Percentiles rank a stretch among this genome's conserved stretches.
phyloP scores from a whole-genome alignment of 1,140 invertebrate species.

The Heterodera carotae region DNA sequence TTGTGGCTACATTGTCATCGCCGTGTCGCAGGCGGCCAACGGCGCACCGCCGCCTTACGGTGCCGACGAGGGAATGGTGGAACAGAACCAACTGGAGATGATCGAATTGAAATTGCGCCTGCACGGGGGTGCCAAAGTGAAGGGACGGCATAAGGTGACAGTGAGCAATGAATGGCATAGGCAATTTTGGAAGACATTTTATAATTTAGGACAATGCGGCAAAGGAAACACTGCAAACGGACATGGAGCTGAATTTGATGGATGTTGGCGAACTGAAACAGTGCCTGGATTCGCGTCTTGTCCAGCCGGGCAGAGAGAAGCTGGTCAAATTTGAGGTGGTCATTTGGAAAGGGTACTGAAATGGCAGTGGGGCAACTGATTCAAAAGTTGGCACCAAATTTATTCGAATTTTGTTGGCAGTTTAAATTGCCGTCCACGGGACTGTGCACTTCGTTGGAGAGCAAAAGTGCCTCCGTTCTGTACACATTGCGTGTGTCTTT shows the following conservation, averaged over 20 bases:
- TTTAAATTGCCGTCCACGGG: conserved; percentile 12
- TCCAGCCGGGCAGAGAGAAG: conserved; percentile 3
- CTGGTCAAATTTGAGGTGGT: conserved; percentile 29
- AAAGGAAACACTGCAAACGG: neutral
- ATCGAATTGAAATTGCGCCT: conserved; percentile 1
- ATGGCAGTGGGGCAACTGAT: neutral
- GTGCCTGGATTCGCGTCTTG: neutral
- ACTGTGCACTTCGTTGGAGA: conserved; percentile 28
- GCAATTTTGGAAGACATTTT: neutral
- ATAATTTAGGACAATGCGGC: neutral
- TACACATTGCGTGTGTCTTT: conserved; percentile 25
- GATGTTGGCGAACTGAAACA: neutral
- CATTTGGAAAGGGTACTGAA: no score
- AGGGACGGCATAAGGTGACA: neutral
- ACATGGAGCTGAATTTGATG: conserved; percentile 5
- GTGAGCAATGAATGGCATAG: neutral
- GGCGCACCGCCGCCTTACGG: conserved; percentile 3
- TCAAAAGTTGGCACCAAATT: neutral
- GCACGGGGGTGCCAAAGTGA: conserved; percentile 7
- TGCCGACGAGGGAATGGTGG: neutral
- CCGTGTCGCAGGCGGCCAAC: conserved; percentile 7
- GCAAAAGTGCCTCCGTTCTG: conserved; percentile 33
- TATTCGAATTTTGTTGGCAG: neutral
- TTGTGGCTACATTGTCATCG: conserved; percentile 1
- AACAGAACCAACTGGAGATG: conserved; percentile 22